Base-by-base conservation (phyloP, 2,113 vertebrate species). In the Pseudorhombus dupliciocellatus region DNA sequence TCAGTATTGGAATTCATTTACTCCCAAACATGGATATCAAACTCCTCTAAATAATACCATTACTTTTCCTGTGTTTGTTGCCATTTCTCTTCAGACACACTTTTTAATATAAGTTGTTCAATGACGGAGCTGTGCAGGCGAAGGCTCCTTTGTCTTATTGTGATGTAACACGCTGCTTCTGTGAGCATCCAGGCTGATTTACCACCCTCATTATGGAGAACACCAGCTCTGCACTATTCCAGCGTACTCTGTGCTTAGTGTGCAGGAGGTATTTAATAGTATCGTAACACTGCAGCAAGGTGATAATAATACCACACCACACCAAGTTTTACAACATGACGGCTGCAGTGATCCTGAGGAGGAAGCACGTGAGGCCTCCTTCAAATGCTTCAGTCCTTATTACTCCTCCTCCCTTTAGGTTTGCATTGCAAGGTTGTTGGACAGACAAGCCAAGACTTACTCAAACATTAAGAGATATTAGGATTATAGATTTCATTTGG, bases 151-250 rank as follows among this genome's bases (percentile, higher is more conserved):
- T 79, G 66, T 42, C 72, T 78, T 54, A 81, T 82, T 84, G 75
- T 77, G 66, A 79, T 90, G 80, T 69, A 80, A 80, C 76, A 26
- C 6, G 71, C 67, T 75, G 73, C 71, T 74, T 83, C 70, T 11
- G 55, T 46, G 76, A 75, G 81, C 69, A 64, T 67, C 79, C 73
- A 37, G 70, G 59, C 77, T 85, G 84, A 89, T 87, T 89, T 85
- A 88, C 68, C 70, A 50, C 53, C 42, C 68, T 86, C 77, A 87
- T 88, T 84, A 87, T 54, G 46, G 65, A 69, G 48, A 60, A 54
- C 0, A 20, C 46, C 24, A 64, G 74, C 64, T 65, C 69, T 61
- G 61, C 75, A 58, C 71, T 16, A 58, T 72, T 81, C 66, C 34
- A 30, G 21, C 50, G 34, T 78, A 25, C 50, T 9, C 2, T 37